Evolutionary conservation across 2,888 invertebrate genomes (phyloP).

Genomic region (Selenia dentaria): DNA sequence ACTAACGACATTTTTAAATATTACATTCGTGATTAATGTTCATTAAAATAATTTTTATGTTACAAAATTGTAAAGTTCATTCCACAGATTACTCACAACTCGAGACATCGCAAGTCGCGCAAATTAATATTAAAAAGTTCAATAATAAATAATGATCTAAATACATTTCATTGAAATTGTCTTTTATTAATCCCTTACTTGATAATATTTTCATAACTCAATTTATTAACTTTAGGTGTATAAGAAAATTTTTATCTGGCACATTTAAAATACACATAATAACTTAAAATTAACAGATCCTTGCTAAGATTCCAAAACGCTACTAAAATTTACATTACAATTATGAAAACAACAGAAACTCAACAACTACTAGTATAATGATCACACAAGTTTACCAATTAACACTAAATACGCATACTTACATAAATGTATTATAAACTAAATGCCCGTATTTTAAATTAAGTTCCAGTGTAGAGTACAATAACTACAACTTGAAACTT

Average conservation of each 20-base stretch:
- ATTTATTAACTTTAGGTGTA: background rate
- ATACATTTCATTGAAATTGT: constrained; percentile 2
- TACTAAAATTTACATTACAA: constrained; percentile 35
- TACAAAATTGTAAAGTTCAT: background rate
- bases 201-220: background rate
- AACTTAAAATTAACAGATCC: constrained; percentile 53
- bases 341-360: constrained; percentile 38
- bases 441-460: too few relatives aligned
- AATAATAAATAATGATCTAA: too few relatives aligned
- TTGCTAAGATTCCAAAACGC: constrained; percentile 61
- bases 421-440: background rate
- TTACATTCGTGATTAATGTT: background rate
- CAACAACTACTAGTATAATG: constrained; percentile 32
- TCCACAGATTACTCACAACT: background rate
- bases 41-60: background rate
- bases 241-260: constrained; percentile 33
- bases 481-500: too few relatives aligned
- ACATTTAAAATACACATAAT: constrained; percentile 39
- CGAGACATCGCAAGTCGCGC: background rate
- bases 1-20: background rate
- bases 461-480: too few relatives aligned
- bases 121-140: background rate
- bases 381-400: constrained; percentile 28
- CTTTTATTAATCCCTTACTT: constrained; percentile 13
- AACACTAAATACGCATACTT: constrained; percentile 18